Evolutionary conservation across 2,113 vertebrate genomes (phyloP), one percentile per base, ranked within the genome.

Genomic region (Lasiurus borealis): DNA sequence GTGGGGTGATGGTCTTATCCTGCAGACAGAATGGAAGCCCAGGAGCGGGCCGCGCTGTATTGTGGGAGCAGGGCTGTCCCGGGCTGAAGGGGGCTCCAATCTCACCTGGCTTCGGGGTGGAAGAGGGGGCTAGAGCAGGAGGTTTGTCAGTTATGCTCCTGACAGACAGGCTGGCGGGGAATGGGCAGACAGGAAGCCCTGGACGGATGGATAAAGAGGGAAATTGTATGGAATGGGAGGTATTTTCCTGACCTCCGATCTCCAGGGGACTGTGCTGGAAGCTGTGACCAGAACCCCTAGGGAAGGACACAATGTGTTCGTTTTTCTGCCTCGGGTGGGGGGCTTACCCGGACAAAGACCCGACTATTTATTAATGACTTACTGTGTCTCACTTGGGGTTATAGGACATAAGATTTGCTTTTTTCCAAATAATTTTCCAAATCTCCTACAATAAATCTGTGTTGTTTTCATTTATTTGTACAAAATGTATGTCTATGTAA

Each of bases 41-140:
- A 5, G 31, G 46, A n/a, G 4, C 9, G 5, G 0, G 68, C 31
- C 34, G 23, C 5, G 3, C 4, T 62, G 48, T 18, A 11, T 18
- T 7, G 1, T 68, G 73, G 54, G 44, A 34, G n/a, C 36, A 10
- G 36, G 31, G 36, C 52, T 13, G 14, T 48, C 50, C 90, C 46
- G 66, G 29, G 29, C 66, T 72, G 36, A 15, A 12, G 36, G 27
- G 6, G 62, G 9, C 34, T n/a, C 4, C 13, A 4, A 23, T 27
- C 46, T 27, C 31, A 14, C 46, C 31, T 1, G 6, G 6, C 11
- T 6, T 12, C 18, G 5, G n/a, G 25, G 25, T 11, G 23, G 5
- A 13, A 46, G 21, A 19, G 9, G 19, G 27, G 68, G 9, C 72
- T 15, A 8, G 77, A 68, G 52, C 36, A 16, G 25, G 31, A n/a